These are phyloP conservation scores for Abscondita cerata DNA, from an alignment of 2,888 invertebrate genomes.

Conservation along the genomic window DNA sequence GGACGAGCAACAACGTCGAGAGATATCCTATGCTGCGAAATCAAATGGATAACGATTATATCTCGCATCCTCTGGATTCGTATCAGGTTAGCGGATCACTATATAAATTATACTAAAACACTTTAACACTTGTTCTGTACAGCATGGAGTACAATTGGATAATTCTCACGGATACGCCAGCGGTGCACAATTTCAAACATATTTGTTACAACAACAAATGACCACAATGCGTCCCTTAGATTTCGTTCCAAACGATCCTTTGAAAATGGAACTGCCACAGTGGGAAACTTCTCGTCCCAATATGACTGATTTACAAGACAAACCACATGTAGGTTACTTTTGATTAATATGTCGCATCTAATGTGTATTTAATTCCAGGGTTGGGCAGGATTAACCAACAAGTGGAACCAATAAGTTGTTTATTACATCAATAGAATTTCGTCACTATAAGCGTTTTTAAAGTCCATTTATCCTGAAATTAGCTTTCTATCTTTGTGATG, in stretches of 20 bases:
- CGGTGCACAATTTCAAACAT: conserved; percentile 45
- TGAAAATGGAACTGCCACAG: conserved; percentile 51
- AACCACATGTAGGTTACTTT: conserved; percentile 51
- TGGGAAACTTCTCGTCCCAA: conserved; percentile 51
- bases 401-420: conserved; percentile 59
- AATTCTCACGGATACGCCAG: conserved; percentile 50
- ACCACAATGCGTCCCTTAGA: conserved; percentile 47
- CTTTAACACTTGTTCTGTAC: conserved; percentile 19
- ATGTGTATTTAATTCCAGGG: conserved; percentile 57
- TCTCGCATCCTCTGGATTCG: conserved; percentile 60
- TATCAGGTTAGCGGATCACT: conserved; percentile 32
- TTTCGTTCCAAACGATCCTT: conserved; percentile 48
- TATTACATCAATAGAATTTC: conserved; percentile 34
- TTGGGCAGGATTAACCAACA: conserved; percentile 58
- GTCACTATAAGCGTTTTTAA: conserved; percentile 54
- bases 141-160: conserved; percentile 51
- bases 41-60: conserved; percentile 56
- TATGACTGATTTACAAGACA: conserved; percentile 56
- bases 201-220: conserved; percentile 40
- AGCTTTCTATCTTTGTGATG: conserved; percentile 56
- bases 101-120: neutral
- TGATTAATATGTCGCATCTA: neutral
- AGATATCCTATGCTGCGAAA: conserved; percentile 47
- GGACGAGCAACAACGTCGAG: conserved; percentile 38
- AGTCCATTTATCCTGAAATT: conserved; percentile 55